Base-by-base conservation (phyloP, 2,113 vertebrate species). In the Penelope pileata region DNA sequence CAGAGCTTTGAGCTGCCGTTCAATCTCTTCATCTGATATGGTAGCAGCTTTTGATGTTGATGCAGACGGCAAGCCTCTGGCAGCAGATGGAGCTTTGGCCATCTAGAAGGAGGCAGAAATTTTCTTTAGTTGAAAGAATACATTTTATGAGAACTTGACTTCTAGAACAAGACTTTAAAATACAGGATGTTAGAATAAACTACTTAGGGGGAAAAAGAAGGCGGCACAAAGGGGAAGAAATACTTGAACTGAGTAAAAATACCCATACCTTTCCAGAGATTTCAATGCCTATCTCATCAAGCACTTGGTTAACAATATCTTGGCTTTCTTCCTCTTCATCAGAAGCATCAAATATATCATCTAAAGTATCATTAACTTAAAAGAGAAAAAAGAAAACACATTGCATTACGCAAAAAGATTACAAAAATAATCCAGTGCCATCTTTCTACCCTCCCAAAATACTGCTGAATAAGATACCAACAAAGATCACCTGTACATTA, bases 211-310 rank as follows among this genome's bases (percentile, higher is more conserved):
- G 2, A 6, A 13, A 5, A 29, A 30, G 17, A 48, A 12, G 48
- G 10, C 4, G 21, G 10, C n/a, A 48, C 3, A 26, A 26, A n/a
- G 32, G 13, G 66, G 21, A 86, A 73, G 40, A 34, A 75, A 23
- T 51, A 62, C 7, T 16, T 2, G 4, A 79, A 58, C 13, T 6
- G 4, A 34, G 32, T 38, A 84, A 38, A 82, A 74, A 45, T 2
- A 9, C 34, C 63, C 87, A 64, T 97, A 99, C 99, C 98, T 99
- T 99, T 97, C 98, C 99, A 88, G 99, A 98, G 93, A 99, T 99
- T 97, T 99, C 99, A 81, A 99, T 99, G 95, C 99, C 99, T 34
- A 99, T 99, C 98, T 99, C 99, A 97, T 99, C 99, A 89, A 99
- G 98, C 86, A 99, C 99, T 98, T 99, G 99, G 96, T 98, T 99